Base-by-base conservation (phyloP, 2,888 invertebrate genomes). In the Morinoia aosen region DNA sequence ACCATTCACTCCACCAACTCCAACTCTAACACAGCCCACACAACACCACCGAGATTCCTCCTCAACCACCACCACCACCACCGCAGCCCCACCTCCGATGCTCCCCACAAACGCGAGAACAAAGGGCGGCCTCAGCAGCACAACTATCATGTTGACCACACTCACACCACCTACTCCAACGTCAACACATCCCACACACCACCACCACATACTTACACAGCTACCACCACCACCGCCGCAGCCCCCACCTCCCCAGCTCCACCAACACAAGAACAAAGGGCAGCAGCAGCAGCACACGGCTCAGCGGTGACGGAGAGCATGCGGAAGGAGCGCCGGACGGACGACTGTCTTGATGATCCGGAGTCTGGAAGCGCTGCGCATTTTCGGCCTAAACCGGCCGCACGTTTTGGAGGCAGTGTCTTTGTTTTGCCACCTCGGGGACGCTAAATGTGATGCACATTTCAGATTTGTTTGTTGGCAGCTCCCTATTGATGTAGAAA, bases 251-350 rank as follows among this genome's bases (percentile, higher is more conserved):
- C 76, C 33, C 76, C 76, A 19, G 33, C 76, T 76, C 33, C 25
- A 33, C 76, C 8, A 76, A 19, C 25, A 76, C 76, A 76, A 76
- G 76, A 76, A 76, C 76, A 76, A 76, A 76, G 76, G 76, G 76
- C 76, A 33, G 76, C 76, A 0, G 76, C 76, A 76, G 76, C 76
- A 76, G 76, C 76, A 33, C 76, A 76, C 76, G 76, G 76, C 76
- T 33, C 76, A 76, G 76, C 76, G 76, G 76, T 76, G 76, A 76
- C 76, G 76, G 76, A 76, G 76, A 76, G 76, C 76, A 76, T 76
- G 76, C 76, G 76, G 76, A 76, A 76, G 76, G 25, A 76, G 76
- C 76, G 76, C 76, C 76, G 76, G 76, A 76, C 25, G 76, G 76
- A 76, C 33, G 76, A 76, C 76, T 33, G 76, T 76, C 76, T 76